Conservation (phyloP, 92 coral and sea anemone genomes). For the Metridium senile region DNA sequence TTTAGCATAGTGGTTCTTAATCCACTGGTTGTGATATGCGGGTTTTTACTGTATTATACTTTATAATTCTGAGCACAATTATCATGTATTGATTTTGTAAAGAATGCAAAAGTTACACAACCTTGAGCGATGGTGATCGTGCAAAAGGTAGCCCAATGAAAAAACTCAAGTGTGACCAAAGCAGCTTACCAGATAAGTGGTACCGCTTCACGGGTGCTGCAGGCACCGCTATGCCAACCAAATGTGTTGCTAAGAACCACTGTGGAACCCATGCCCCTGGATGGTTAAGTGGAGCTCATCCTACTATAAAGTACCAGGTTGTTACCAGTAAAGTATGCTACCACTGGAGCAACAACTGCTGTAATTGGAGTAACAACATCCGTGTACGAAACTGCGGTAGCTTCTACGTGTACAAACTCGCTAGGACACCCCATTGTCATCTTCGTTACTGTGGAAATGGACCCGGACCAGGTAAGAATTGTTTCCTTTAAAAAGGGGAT, state of each 20-base stretch:
- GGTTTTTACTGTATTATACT: background rate
- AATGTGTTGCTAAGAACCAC: conserved; percentile 21
- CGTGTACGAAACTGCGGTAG: conserved; percentile 49
- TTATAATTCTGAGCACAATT: background rate
- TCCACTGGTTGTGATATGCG: background rate
- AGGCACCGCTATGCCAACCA: conserved; percentile 13
- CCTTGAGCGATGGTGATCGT: conserved; percentile 1
- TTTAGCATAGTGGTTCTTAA: too few relatives aligned
- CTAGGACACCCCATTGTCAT: conserved; percentile 1
- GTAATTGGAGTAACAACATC: conserved; percentile 45
- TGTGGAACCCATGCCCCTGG: conserved; percentile 68
- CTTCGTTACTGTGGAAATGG: conserved; percentile 19
- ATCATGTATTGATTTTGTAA: background rate
- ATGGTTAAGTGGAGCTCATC: conserved; percentile 59
- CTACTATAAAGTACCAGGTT: conserved; percentile 26
- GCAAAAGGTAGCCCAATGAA: background rate
- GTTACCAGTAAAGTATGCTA: conserved; percentile 46
- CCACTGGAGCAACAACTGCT: conserved; percentile 37
- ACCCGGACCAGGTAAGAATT: background rate
- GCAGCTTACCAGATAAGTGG: conserved; percentile 10
- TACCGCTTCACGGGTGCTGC: conserved; percentile 38
- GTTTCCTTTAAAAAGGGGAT: background rate
- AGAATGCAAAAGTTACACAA: conserved; percentile 19
- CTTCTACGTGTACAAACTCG: conserved; percentile 26
- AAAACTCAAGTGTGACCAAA: conserved; percentile 23